Base-by-base conservation (phyloP, 2,797 vertebrate species). In the Peromyscus melanophrys region DNA sequence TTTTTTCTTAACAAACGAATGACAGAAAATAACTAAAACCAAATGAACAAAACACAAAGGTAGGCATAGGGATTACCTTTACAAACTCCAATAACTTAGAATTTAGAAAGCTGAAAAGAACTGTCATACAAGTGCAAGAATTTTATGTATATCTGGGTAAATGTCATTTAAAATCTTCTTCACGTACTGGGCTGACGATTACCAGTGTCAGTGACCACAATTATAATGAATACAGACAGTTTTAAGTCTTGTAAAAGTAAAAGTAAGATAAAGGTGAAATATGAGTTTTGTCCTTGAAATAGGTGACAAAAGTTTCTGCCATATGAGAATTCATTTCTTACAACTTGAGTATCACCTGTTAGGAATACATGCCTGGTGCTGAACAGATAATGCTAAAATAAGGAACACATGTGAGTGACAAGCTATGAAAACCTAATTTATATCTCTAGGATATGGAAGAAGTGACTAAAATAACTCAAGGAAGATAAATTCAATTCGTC, bases 221-320 rank as follows among this genome's bases (percentile, higher is more conserved):
- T 43, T 84, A 19, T 96, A 96, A 95, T 63, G 78, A 97, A 91
- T 94, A 91, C 11, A 71, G 96, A 97, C 91, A 97, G 77, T 89
- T 96, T 96, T 92, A 95, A 89, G 91, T 46, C 61, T 52, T 95
- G 10, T 89, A 69, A 95, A 96, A 97, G 94, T 82, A 89, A 95
- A 96, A 95, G 55, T 90, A 59, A 96, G 86, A 95, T 90, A 86
- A 97, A 94, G 93, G 95, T 94, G 76, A 91, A 96, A 93, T 0
- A 27, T 59, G 34, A 65, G 92, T 95, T 97, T 91, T 92, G 92
- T 95, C 94, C 92, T 97, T 96, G 96, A 97, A 96, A 97, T 95
- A 96, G 78, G 97, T 96, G 96, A 97, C 86, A 97, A 97, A 94
- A 96, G 46, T 4, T 96, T 95, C 89, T 92, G 96, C 63, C 67